These are phyloP conservation scores for Geococcyx californianus DNA, from an alignment of 2,113 vertebrate genomes.

Conservation along the genomic window DNA sequence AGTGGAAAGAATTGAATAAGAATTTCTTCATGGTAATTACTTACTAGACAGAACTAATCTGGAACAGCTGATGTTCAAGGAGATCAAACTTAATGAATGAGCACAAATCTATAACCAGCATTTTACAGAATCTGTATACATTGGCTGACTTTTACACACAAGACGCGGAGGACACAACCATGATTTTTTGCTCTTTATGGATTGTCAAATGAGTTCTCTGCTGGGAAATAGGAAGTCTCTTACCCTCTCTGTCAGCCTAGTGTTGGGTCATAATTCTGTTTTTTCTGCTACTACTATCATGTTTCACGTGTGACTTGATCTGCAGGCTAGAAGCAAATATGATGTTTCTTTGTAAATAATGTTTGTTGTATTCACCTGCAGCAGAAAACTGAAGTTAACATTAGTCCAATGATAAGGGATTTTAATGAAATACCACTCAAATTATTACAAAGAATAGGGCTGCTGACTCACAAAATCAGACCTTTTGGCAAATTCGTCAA, in stretches of 20 bases:
- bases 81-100: neutral
- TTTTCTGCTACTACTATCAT: neutral
- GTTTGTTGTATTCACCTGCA: neutral
- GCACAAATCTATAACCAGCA: neutral
- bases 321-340: neutral
- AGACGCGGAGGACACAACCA: accelerated
- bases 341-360: neutral
- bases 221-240: neutral
- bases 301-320: neutral
- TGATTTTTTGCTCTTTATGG: neutral
- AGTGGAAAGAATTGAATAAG: neutral
- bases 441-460: neutral
- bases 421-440: neutral
- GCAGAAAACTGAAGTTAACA: neutral
- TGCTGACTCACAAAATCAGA: neutral
- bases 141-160: neutral
- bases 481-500: neutral
- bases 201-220: neutral
- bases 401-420: neutral
- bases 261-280: neutral
- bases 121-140: neutral
- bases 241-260: neutral
- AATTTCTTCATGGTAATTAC: neutral
- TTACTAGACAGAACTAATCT: neutral
- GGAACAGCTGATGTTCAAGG: neutral